Percentiles rank a stretch among this genome's conserved stretches.
Conservation (phyloP, 2,797 vertebrate genomes). For the Poliocrania exsul region DNA sequence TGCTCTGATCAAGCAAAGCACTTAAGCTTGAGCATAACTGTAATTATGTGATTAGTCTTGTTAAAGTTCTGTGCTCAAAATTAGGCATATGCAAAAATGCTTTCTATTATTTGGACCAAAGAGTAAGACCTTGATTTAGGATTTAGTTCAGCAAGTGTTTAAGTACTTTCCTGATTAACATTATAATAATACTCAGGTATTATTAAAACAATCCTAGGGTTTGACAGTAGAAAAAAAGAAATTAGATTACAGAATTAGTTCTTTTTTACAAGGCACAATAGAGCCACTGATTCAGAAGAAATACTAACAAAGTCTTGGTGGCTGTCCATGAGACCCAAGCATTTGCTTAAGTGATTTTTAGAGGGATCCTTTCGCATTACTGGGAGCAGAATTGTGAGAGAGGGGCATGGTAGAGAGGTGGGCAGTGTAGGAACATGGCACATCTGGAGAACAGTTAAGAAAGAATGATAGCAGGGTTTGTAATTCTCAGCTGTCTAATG, state of each 20-base stretch:
- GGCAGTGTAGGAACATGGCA: background rate
- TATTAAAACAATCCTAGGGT: background rate
- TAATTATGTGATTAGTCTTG: conserved; percentile 48
- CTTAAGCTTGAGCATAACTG: conserved; percentile 15
- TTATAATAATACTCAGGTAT: conserved; percentile 5
- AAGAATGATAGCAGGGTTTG: background rate
- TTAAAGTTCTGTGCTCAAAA: conserved; percentile 43
- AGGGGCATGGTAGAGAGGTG: background rate
- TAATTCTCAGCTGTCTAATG: background rate
- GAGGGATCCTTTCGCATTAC: background rate
- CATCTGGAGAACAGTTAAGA: background rate
- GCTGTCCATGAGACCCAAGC: background rate
- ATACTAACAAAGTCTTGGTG: background rate
- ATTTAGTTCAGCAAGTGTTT: conserved; percentile 33
- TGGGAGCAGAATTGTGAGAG: background rate
- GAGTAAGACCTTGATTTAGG: conserved; percentile 25
- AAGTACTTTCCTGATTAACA: background rate
- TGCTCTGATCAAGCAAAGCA: conserved; percentile 35
- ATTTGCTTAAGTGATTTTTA: background rate
- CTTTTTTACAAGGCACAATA: background rate
- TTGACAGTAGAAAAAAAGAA: background rate
- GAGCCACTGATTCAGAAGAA: background rate
- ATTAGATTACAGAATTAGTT: background rate
- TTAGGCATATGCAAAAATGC: background rate
- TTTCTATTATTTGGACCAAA: conserved; percentile 1